Base-by-base conservation (phyloP, 2,797 vertebrate genomes). In the Acanthurus tractus region DNA sequence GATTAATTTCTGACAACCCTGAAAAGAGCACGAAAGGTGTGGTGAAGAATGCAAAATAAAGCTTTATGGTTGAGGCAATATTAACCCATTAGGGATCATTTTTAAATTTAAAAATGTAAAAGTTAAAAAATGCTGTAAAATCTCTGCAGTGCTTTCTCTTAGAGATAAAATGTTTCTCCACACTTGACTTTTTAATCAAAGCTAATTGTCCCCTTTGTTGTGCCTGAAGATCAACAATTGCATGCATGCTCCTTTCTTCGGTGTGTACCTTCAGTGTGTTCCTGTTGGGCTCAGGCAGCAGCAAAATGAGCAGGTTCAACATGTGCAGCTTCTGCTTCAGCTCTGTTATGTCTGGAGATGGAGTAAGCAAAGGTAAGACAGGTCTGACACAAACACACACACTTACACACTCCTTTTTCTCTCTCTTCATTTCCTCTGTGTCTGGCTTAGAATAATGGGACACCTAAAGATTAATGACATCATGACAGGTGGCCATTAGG, bases 271-370 rank as follows among this genome's bases (percentile, higher is more conserved):
- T 98, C 18, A 98, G 88, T 40, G 97, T 96, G 86, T 93, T 96
- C 79, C 97, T 96, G 92, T 97, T 97, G 70, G 96, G 93, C 73
- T 98, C 97, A 1, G 97, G 97, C 53, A 98, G 96, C 79, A 97
- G 94, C 66, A 98, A 86, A 75, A 97, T 91, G 17, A 98, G 96
- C 59, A 97, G 95, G 79, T 98, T 97, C 23, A 98, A 93, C 79
- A 97, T 96, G 84, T 97, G 96, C 23, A 99, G 90, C 81, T 96
- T 97, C 91, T 97, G 97, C 63, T 95, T 97, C 76, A 96, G 91
- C 61, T 97, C 95, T 36, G 94, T 93, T 81, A 97, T 97, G 83
- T 96, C 97, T 98, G 72, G 6, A 70, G 48, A 23, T 57, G 18
- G 58, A 89, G 17, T 76, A 6, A 77, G 53, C 15, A 70, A 76